These are phyloP conservation scores for Microplitis manilae DNA, from an alignment of 2,888 invertebrate genomes.

Conservation along the genomic window DNA sequence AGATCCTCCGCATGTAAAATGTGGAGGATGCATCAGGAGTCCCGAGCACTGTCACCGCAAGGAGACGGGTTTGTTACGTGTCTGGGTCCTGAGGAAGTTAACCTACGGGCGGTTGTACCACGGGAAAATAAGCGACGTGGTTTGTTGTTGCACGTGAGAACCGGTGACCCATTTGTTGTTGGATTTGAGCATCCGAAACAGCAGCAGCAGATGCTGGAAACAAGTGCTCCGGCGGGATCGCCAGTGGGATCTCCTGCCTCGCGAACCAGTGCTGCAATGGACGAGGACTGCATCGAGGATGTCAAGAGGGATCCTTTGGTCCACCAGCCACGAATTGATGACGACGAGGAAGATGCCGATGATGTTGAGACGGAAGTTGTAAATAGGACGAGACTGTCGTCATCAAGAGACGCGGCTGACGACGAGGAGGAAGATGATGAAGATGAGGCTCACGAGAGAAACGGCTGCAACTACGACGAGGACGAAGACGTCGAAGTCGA, in stretches of 20 bases:
- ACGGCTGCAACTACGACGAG: conserved; percentile 60
- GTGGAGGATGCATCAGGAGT: conserved; percentile 66
- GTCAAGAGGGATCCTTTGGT: conserved; percentile 35
- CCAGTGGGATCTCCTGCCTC: conserved; percentile 44
- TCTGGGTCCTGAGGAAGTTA: conserved; percentile 58
- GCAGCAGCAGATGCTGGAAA: conserved; percentile 40
- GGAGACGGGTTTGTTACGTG: conserved; percentile 50
- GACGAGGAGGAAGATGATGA: conserved; percentile 59
- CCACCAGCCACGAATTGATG: conserved; percentile 41
- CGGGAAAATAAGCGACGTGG: conserved; percentile 61
- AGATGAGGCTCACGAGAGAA: conserved; percentile 53
- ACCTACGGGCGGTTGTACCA: conserved; percentile 56
- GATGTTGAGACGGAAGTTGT: conserved; percentile 52
- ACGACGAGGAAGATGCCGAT: conserved; percentile 50
- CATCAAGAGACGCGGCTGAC: conserved; percentile 58
- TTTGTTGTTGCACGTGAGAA: conserved; percentile 64
- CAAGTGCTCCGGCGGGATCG: conserved; percentile 38
- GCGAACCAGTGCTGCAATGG: conserved; percentile 40
- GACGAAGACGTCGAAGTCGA: conserved; percentile 66
- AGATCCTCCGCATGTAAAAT: conserved; percentile 45
- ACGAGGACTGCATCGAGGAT: conserved; percentile 44
- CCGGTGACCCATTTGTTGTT: conserved; percentile 60
- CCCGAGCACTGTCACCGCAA: conserved; percentile 52
- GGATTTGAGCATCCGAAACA: conserved; percentile 52
- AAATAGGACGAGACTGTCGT: conserved; percentile 41